A percentile compares a stretch with the other conserved stretches of the same genome.
phyloP scores from a whole-genome alignment of 2,888 invertebrate species.

The Chouioia cunea region DNA sequence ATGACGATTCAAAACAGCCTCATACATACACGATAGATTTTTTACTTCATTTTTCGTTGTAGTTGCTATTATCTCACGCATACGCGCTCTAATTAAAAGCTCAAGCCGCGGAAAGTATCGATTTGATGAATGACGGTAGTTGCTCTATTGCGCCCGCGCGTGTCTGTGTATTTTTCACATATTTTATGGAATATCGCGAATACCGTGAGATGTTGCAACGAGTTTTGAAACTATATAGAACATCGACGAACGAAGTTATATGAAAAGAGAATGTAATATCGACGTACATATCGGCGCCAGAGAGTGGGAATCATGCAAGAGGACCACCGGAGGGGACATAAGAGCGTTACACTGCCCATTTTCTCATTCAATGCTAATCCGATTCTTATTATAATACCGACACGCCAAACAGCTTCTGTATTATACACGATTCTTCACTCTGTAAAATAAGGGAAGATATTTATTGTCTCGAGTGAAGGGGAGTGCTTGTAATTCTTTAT shows the following conservation, averaged over 20 bases:
- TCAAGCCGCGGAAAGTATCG: neutral
- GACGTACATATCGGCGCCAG: neutral
- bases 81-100: conserved; percentile 52
- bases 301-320: neutral
- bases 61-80: neutral
- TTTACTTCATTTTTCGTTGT: neutral
- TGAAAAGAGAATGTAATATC: too few relatives aligned
- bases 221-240: too few relatives aligned
- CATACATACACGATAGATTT: too few relatives aligned
- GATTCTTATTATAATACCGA: conserved; percentile 67
- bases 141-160: neutral
- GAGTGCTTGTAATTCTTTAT: too few relatives aligned
- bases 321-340: conserved; percentile 42
- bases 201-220: too few relatives aligned
- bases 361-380: conserved; percentile 68
- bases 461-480: too few relatives aligned
- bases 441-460: too few relatives aligned
- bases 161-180: conserved; percentile 29
- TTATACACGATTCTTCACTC: too few relatives aligned
- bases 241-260: too few relatives aligned
- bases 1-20: too few relatives aligned
- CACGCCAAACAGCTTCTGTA: too few relatives aligned
- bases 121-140: neutral
- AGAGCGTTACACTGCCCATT: conserved; percentile 63
- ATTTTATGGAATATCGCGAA: conserved; percentile 34